Conservation (phyloP, 2,888 invertebrate genomes). For the Anagyrus pseudococci region DNA sequence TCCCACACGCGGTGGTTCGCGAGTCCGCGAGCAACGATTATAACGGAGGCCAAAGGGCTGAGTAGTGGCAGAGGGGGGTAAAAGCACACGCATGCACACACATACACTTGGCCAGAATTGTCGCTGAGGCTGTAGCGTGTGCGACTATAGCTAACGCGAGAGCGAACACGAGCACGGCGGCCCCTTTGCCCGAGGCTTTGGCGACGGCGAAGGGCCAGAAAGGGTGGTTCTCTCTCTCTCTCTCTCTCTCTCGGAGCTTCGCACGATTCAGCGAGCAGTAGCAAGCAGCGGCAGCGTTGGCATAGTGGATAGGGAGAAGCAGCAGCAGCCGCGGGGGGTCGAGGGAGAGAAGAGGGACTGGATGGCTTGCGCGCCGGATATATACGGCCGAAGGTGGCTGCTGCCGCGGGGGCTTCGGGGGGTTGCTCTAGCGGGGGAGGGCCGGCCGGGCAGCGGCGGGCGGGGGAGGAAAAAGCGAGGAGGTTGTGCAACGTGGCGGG, state of each 20-base stretch:
- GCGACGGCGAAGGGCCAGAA: constrained; percentile 21
- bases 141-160: not conserved
- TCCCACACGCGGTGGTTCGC: too few relatives aligned
- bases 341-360: constrained; percentile 8
- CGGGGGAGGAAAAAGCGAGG: too few relatives aligned
- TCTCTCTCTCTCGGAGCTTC: not conserved
- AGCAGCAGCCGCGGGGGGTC: constrained; percentile 30
- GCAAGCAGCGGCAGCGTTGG: too few relatives aligned
- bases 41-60: too few relatives aligned
- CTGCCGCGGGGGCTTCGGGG: not conserved
- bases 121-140: too few relatives aligned
- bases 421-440: too few relatives aligned
- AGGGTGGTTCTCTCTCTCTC: constrained; percentile 38
- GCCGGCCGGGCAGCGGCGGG: too few relatives aligned
- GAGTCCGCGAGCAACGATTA: too few relatives aligned
- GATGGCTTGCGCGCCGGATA: constrained; percentile 21
- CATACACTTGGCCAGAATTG: too few relatives aligned
- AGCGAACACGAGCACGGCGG: constrained; percentile 11
- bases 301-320: too few relatives aligned
- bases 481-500: constrained; percentile 11
- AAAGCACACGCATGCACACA: too few relatives aligned
- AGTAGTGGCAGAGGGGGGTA: too few relatives aligned
- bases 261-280: constrained; percentile 18
- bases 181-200: constrained; percentile 36
- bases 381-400: not conserved